These are phyloP conservation scores for Aphidius gifuensis DNA, from an alignment of 1,140 invertebrate species.

Conservation along the genomic window DNA sequence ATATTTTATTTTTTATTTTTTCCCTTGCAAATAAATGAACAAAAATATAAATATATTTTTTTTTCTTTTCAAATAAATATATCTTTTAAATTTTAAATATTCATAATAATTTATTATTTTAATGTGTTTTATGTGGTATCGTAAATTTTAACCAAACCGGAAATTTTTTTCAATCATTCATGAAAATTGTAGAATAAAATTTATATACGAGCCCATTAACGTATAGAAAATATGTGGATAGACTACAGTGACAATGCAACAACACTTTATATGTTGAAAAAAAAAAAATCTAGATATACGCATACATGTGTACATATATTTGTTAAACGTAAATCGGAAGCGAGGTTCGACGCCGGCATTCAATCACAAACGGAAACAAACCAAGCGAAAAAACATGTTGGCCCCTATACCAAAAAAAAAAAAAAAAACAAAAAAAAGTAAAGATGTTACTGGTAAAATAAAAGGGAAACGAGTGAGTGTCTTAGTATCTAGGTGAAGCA, in stretches of 20 bases:
- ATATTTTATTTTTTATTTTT: slow-evolving; percentile 4
- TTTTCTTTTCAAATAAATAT: not conserved
- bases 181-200: not conserved
- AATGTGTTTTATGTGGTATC: not conserved
- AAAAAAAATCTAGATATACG: too few relatives aligned
- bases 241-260: not conserved
- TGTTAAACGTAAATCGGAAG: slow-evolving; percentile 35
- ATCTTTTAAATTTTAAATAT: not conserved
- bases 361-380: slow-evolving; percentile 38
- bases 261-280: not conserved
- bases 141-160: not conserved
- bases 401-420: slow-evolving; percentile 12
- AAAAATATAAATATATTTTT: too few relatives aligned
- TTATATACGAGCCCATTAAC: not conserved
- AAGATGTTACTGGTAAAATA: too few relatives aligned
- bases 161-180: not conserved
- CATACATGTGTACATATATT: too few relatives aligned
- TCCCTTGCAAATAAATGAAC: not conserved
- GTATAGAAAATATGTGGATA: not conserved
- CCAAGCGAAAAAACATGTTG: slow-evolving; percentile 49
- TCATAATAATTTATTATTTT: not conserved
- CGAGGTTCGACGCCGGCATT: slow-evolving; percentile 35
- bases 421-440: slow-evolving; percentile 21
- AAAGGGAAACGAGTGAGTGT: slow-evolving; percentile 14
- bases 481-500: slow-evolving; percentile 37